Base-by-base conservation (phyloP, 2,797 vertebrate species). In the Glyptemys insculpta region DNA sequence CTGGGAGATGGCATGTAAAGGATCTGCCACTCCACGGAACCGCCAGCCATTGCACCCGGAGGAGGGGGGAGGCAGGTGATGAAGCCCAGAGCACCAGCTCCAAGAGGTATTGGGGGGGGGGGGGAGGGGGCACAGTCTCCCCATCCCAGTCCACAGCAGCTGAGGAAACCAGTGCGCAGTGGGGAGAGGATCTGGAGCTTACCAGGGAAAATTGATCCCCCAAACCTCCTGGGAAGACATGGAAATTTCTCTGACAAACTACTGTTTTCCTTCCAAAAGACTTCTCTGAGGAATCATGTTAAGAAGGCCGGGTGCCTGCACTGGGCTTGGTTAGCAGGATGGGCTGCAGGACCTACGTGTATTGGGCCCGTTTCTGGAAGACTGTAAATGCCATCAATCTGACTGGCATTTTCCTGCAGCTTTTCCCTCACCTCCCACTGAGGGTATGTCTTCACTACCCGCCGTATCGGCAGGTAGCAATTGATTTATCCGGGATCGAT, bases 21-120 rank as follows among this genome's bases (percentile, higher is more conserved):
- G 83, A 52, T 2, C 4, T 9, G 34, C 8, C 23, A 9, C 59
- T 19, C 31, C 34, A 11, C 14, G 4, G 6, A 2, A 1, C 68
- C 3, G 5, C 12, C 3, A 16, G 57, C 15, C 65, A 47, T 44
- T 1, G 0, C 65, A 79, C 50, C 3, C 0, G 25, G 49, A 23
- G 82, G 41, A 85, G 52, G 29, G 12, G 18, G 5, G 57, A 37
- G 27, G 79, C 49, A 4, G 23, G 16, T 8, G 81, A 34, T 0
- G 31, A 10, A 49, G 81, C 81, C 44, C 44, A 50, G 47, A n/a
- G 47, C 47, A 50, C 49, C 78, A 44, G 82, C 25, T 3, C 0
- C 11, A 10, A 1, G n/a, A 29, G 81, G 16, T 52, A 54, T 54
- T 15, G 12, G 34, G 15, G 8, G 29, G 44, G 1, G 6, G 34